phyloP scores from a whole-genome alignment of 2,113 vertebrate genomes.

The Rhynchomys soricoides region DNA sequence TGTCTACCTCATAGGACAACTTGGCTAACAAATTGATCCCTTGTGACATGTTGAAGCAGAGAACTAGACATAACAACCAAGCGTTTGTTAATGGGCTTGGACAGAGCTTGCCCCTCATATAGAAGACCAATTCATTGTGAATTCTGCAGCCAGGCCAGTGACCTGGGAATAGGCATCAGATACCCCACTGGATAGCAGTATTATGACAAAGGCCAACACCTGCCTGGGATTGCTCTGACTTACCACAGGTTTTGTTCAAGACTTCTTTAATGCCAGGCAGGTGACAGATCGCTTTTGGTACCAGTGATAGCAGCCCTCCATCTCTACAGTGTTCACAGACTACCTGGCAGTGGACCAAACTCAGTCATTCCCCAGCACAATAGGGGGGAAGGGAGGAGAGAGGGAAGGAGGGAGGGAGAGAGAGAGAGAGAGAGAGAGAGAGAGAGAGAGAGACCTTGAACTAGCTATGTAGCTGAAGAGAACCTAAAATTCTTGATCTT shows the following conservation, averaged over 20 bases:
- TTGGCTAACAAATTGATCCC: neutral
- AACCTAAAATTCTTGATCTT: neutral
- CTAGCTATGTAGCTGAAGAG: neutral
- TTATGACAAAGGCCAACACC: neutral
- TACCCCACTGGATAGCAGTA: neutral
- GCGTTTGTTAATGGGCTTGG: neutral
- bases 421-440: too few relatives aligned
- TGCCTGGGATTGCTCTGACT: neutral
- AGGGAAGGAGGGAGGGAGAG: too few relatives aligned
- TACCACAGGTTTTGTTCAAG: neutral
- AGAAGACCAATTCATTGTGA: neutral
- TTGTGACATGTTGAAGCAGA: neutral
- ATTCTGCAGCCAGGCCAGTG: neutral
- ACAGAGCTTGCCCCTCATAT: neutral
- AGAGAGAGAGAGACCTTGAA: too few relatives aligned
- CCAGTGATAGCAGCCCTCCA: accelerated
- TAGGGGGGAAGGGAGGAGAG: too few relatives aligned
- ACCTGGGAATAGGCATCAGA: neutral
- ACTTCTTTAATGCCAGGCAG: neutral
- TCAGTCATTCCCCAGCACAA: neutral
- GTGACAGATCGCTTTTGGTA: neutral
- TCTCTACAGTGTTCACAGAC: neutral
- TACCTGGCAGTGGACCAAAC: neutral
- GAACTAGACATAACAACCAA: neutral
- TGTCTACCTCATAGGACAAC: neutral